Conservation (phyloP, 2,797 vertebrate genomes). For the Decapterus maruadsi region DNA sequence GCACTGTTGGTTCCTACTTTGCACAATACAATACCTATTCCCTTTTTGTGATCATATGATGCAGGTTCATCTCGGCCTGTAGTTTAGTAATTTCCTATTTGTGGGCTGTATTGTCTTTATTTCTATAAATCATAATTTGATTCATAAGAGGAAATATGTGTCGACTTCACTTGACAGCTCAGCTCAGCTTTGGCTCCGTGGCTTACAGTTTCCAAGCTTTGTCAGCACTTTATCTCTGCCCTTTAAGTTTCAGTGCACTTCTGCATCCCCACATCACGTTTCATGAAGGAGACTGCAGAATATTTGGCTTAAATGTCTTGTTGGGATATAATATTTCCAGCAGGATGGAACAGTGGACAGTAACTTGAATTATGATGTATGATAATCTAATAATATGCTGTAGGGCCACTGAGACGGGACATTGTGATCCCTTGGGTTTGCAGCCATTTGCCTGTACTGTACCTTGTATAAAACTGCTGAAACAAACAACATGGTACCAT, state of each 20-base stretch:
- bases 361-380: not conserved
- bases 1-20: not conserved
- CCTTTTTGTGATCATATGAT: conserved; percentile 10
- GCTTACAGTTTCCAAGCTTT: conserved; percentile 32
- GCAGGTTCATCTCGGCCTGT: conserved; percentile 35
- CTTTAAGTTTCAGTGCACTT: conserved; percentile 15
- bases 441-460: too few relatives aligned
- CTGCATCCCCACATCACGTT: conserved; percentile 21
- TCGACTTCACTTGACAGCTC: conserved; percentile 43
- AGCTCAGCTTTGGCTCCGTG: conserved; percentile 26
- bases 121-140: conserved; percentile 47
- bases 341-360: not conserved
- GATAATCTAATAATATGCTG: not conserved
- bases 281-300: conserved; percentile 25
- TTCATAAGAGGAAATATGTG: conserved; percentile 13
- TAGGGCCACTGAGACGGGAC: not conserved
- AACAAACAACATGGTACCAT: not conserved
- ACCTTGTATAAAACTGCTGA: not conserved
- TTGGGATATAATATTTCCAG: conserved; percentile 5
- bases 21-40: conserved; percentile 7
- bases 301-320: conserved; percentile 1
- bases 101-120: conserved; percentile 29
- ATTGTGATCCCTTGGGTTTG: not conserved
- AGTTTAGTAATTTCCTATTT: conserved; percentile 53
- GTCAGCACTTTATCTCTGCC: conserved; percentile 48